Conservation (phyloP, 2,797 vertebrate genomes). For the Uromys caudimaculatus region DNA sequence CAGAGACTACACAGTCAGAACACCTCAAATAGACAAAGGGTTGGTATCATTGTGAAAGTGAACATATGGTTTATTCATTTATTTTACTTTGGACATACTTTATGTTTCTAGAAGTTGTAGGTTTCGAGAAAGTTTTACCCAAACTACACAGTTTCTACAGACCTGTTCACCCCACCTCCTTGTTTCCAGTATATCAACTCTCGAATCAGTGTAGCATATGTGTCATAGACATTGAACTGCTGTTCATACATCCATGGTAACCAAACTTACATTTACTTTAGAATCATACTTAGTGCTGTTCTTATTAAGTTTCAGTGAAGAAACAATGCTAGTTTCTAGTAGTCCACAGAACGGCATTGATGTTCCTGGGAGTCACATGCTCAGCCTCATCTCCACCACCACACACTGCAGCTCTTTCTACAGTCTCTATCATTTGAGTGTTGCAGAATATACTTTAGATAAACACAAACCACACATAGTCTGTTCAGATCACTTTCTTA, state of each 20-base stretch:
- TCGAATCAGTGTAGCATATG: not conserved
- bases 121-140: not conserved
- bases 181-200: not conserved
- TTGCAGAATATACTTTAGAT: not conserved
- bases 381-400: not conserved
- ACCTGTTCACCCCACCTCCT: not conserved
- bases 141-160: not conserved
- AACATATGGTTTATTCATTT: not conserved
- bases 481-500: not conserved
- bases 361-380: no score
- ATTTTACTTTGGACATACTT: not conserved
- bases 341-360: not conserved
- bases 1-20: not conserved
- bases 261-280: not conserved
- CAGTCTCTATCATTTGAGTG: not conserved
- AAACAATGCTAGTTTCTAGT: no score
- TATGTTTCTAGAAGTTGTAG: conserved; percentile 11
- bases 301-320: not conserved
- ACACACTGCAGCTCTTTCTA: not conserved
- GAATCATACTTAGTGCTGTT: not conserved
- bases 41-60: not conserved
- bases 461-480: not conserved
- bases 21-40: not conserved
- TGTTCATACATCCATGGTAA: not conserved
- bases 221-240: not conserved